Conservation (phyloP, 2,113 vertebrate genomes). For the Ceyx margarethae region DNA sequence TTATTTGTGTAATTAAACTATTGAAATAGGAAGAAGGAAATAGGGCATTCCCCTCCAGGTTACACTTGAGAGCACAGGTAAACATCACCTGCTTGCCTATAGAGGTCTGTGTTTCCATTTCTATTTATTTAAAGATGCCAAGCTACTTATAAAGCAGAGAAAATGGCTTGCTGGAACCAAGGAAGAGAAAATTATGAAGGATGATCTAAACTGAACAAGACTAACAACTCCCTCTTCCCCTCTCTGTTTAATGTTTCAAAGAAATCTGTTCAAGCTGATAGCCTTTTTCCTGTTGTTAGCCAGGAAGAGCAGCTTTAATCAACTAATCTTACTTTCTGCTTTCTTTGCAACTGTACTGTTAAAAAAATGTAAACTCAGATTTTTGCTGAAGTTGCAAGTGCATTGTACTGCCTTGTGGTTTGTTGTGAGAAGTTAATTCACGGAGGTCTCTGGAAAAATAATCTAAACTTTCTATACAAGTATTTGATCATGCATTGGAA, state of each 20-base stretch:
- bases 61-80: not conserved
- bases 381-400: constrained; percentile 48
- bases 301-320: not conserved
- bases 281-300: not conserved
- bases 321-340: constrained; percentile 19
- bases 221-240: not conserved
- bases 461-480: not conserved
- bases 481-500: not conserved
- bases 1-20: not conserved
- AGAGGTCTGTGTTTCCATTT: not conserved
- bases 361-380: not conserved
- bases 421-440: constrained; percentile 25
- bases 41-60: not conserved
- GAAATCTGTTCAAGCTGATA: not conserved
- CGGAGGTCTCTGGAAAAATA: not conserved
- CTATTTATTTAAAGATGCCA: not conserved
- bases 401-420: constrained; percentile 25
- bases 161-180: not conserved
- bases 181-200: not conserved
- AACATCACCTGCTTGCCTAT: not conserved
- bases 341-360: constrained; percentile 25
- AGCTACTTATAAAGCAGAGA: not conserved
- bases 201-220: not conserved
- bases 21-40: not conserved
- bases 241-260: not conserved